A percentile compares a stretch with the other conserved stretches of the same genome.
Conservation (phyloP, 2,797 vertebrate species). For the Bradypodion pumilum region DNA sequence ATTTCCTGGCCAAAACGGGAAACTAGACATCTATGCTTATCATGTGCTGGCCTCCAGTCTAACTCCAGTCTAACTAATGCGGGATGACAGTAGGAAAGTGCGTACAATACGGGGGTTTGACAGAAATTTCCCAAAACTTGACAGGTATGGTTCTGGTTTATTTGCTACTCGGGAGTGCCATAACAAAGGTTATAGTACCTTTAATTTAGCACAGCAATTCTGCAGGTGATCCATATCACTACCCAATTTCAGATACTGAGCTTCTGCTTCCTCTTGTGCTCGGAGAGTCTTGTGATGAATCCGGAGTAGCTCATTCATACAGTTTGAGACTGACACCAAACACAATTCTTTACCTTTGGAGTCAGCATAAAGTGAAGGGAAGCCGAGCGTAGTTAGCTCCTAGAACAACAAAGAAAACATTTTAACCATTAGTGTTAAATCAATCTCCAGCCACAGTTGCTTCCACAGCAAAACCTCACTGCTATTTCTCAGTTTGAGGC, state of each 20-base stretch:
- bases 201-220: conserved; percentile 87
- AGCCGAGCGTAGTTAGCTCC: conserved; percentile 88
- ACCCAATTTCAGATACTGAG: conserved; percentile 85
- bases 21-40: too few species aligned
- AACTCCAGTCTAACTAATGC: too few species aligned
- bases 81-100: too few species aligned
- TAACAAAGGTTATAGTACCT: conserved; percentile 73
- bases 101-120: too few species aligned
- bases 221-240: conserved; percentile 91
- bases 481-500: background rate
- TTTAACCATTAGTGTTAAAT: background rate
- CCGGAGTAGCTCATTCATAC: conserved; percentile 89
- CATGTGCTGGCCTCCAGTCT: too few species aligned
- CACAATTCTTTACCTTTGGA: conserved; percentile 78
- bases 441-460: background rate
- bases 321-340: conserved; percentile 84
- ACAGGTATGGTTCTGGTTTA: background rate
- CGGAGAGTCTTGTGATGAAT: conserved; percentile 84
- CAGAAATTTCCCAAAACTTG: too few species aligned
- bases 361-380: conserved; percentile 82
- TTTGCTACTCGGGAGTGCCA: conserved; percentile 6
- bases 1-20: too few species aligned
- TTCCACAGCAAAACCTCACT: background rate
- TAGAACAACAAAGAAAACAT: conserved; percentile 59
- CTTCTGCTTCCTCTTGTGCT: conserved; percentile 87